phyloP scores from a whole-genome alignment of 2,888 invertebrate genomes.

The Oscheius sp. region DNA sequence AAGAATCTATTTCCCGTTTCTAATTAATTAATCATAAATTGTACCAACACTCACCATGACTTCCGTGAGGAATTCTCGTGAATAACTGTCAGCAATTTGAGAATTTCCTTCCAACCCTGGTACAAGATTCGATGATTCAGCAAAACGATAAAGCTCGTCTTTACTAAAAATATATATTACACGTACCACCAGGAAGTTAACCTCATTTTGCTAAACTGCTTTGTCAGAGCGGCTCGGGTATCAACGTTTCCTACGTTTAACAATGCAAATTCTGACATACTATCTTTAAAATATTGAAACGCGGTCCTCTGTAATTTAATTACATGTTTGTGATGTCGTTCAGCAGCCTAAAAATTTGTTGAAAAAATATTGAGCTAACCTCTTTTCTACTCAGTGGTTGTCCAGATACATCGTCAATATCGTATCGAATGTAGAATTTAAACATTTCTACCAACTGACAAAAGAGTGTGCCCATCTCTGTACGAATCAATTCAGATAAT shows the following conservation, averaged over 20 bases:
- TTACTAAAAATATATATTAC: slow-evolving; percentile 75
- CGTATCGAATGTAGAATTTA: slow-evolving; percentile 94
- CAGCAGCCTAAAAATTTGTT: slow-evolving; percentile 78
- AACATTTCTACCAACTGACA: slow-evolving; percentile 88
- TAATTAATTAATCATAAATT: too few species aligned
- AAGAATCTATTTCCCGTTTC: background rate
- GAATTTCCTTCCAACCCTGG: slow-evolving; percentile 77
- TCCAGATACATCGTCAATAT: slow-evolving; percentile 83
- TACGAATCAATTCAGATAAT: slow-evolving; percentile 78
- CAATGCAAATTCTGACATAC: slow-evolving; percentile 83
- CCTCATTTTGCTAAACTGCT: slow-evolving; percentile 78
- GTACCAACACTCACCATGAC: slow-evolving; percentile 78
- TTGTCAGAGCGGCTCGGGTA: slow-evolving; percentile 82
- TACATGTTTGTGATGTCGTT: slow-evolving; percentile 90
- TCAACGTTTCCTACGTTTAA: slow-evolving; percentile 96
- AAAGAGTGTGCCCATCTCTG: slow-evolving; percentile 65
- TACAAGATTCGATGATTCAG: slow-evolving; percentile 86
- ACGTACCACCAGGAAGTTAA: background rate
- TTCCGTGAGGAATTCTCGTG: slow-evolving; percentile 84
- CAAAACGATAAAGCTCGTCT: slow-evolving; percentile 84
- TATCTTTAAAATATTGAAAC: slow-evolving; percentile 76
- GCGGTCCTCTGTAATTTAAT: slow-evolving; percentile 92
- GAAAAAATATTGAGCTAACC: slow-evolving; percentile 40
- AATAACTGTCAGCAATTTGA: slow-evolving; percentile 73
- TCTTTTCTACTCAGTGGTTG: slow-evolving; percentile 59